phyloP scores from a whole-genome alignment of 2,113 vertebrate species.

The Trochalopteron elliotii region DNA sequence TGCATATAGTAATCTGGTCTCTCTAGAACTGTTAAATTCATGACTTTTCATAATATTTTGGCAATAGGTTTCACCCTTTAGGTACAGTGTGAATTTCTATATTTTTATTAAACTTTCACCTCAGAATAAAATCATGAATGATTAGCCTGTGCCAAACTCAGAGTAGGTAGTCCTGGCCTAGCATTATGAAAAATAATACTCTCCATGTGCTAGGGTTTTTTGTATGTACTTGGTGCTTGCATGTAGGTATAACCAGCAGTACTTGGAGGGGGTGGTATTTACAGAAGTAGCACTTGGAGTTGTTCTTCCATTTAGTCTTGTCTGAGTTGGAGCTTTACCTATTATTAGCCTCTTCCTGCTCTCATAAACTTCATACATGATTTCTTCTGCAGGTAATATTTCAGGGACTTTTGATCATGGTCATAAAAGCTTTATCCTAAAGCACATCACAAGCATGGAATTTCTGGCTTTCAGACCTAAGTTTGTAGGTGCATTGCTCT shows the following conservation, averaged over 20 bases:
- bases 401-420: background rate
- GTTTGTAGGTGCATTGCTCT: background rate
- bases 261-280: background rate
- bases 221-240: background rate
- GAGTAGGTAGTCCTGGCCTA: background rate
- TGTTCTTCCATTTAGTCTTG: background rate
- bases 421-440: background rate
- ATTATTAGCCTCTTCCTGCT: background rate
- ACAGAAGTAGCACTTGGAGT: background rate
- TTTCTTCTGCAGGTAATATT: background rate
- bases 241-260: background rate
- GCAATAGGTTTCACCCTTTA: background rate
- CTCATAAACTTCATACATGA: background rate
- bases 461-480: slow-evolving; percentile 1
- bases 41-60: background rate
- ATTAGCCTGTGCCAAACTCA: background rate
- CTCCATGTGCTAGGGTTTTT: background rate
- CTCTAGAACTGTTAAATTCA: background rate
- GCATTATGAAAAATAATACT: background rate
- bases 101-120: background rate
- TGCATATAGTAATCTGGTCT: background rate
- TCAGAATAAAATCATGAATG: background rate
- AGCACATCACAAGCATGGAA: background rate
- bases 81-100: background rate
- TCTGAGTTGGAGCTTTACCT: background rate